Evolutionary conservation across 2,888 invertebrate genomes (phyloP).

Genomic region (Galeruca laticollis): DNA sequence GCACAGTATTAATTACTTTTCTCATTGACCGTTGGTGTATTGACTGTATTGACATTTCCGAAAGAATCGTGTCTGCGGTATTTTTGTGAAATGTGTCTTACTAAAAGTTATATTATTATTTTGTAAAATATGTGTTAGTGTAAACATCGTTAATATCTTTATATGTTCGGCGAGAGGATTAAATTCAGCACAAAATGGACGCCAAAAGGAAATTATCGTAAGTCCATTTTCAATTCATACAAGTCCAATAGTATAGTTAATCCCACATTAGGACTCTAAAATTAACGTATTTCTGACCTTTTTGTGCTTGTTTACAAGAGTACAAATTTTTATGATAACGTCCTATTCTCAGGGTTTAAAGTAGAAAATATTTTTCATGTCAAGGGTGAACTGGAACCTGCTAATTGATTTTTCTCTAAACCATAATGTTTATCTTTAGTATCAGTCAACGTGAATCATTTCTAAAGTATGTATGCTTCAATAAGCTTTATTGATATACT

Average conservation of each 20-base stretch:
- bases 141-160: constrained; percentile 35
- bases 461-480: background rate
- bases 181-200: constrained; percentile 49
- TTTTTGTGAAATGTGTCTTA: constrained; percentile 41
- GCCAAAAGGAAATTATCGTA: constrained; percentile 55
- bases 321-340: background rate
- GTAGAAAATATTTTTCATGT: background rate
- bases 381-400: constrained; percentile 26
- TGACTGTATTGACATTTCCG: constrained; percentile 47
- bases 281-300: constrained; percentile 2
- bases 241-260: background rate
- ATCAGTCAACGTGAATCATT: constrained; percentile 26
- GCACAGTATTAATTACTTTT: constrained; percentile 18
- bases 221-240: constrained; percentile 40
- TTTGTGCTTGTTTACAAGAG: background rate
- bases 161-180: constrained; percentile 43
- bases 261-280: background rate
- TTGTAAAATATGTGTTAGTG: constrained; percentile 44
- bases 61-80: constrained; percentile 43
- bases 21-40: constrained; percentile 43
- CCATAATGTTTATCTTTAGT: constrained; percentile 29
- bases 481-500: background rate
- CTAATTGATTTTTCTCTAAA: constrained; percentile 37
- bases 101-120: constrained; percentile 27
- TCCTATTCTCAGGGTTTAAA: background rate